Conservation (phyloP, 2,797 vertebrate genomes). For the Darevskia nairensis region DNA sequence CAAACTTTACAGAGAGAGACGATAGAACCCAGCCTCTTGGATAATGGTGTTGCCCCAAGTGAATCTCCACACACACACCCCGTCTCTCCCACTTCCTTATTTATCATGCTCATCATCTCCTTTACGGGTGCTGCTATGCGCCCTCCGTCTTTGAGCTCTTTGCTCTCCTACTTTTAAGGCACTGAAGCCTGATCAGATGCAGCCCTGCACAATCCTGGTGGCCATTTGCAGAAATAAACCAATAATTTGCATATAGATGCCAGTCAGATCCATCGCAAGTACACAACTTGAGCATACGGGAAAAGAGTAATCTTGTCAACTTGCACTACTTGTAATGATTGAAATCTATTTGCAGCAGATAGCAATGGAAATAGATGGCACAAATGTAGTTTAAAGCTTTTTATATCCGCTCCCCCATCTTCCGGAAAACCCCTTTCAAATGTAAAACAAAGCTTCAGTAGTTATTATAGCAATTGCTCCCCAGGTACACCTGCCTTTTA, state of each 20-base stretch:
- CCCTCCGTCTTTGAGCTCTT: too few relatives aligned
- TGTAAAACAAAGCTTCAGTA: conserved; percentile 41
- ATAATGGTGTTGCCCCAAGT: too few relatives aligned
- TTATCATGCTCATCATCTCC: too few relatives aligned
- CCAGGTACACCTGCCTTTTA: not conserved
- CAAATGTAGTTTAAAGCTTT: conserved; percentile 55
- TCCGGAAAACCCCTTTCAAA: conserved; percentile 57
- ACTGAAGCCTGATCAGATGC: not conserved
- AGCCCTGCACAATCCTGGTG: not conserved
- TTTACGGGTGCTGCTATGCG: too few relatives aligned
- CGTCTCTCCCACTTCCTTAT: too few relatives aligned
- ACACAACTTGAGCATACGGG: conserved; percentile 28
- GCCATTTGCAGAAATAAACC: not conserved
- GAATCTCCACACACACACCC: too few relatives aligned
- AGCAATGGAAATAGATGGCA: conserved; percentile 48
- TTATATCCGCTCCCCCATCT: conserved; percentile 42
- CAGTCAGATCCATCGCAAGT: not conserved
- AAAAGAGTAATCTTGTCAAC: conserved; percentile 39
- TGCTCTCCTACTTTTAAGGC: too few relatives aligned
- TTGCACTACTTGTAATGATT: conserved; percentile 41
- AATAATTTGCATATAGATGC: not conserved
- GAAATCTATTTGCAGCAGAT: conserved; percentile 38
- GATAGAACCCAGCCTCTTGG: too few relatives aligned
- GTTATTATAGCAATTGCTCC: conserved; percentile 51
- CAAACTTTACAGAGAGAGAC: too few relatives aligned